Base-by-base conservation (phyloP, 2,888 invertebrate genomes). In the Cryptus viduatorius region DNA sequence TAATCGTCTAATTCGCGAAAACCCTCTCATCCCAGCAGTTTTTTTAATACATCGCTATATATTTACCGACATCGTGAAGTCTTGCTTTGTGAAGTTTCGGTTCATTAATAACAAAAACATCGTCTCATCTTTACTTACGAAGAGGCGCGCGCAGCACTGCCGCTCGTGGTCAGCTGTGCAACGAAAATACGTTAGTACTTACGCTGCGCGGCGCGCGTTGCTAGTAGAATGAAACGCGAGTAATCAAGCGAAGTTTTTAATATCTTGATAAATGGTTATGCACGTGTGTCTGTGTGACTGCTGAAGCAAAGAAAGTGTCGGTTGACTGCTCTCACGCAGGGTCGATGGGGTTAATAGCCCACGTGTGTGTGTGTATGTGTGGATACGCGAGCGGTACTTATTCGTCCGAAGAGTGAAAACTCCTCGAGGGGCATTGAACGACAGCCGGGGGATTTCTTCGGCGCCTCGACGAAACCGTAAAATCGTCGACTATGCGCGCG, bases 341-440 rank as follows among this genome's bases (percentile, higher is more conserved):
- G 61, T 73, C 82, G 67, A 73, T 59, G 67, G 53, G 78, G 78
- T 82, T 82, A 78, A 82, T 61, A 68, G 61, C 42, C 61, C 19
- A 10, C 10, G 59, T 31, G 78, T 37, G 4, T 37, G 5, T 37
- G 37, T 37, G 37, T 37, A 4, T 37, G 37, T 8, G 37, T 8
- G 37, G 4, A 37, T 37, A 4, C 0, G 42, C 50, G 78, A 61
- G 48, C 67, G 67, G 2, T n/a, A 31, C n/a, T 61, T 53, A 53
- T 78, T 72, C 72, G 65, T 37, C 16, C 73, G 50, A 78, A 68
- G 72, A 68, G 73, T 50, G 68, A 82, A 78, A 78, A 82, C 72
- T 37, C 50, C 31, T 42, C 37, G n/a, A 53, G 69, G 46, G 65
- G n/a, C 14, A 48, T 10, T 7, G 31, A 61, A 48, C 19, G 3